Conservation (phyloP, 2,113 vertebrate species). For the Sinocyclocheilus anshuiensis region DNA sequence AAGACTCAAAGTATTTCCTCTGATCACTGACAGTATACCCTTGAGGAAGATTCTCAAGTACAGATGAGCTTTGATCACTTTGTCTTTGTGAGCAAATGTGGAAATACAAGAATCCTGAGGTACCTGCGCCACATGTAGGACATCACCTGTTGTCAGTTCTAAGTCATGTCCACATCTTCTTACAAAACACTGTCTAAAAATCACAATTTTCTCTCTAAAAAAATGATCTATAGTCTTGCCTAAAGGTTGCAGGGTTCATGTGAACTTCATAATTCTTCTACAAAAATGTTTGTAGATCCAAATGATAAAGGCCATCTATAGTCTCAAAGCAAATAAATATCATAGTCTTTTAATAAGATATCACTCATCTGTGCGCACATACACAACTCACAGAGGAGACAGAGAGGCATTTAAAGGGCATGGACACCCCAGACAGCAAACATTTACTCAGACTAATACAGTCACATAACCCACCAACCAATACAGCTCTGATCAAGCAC, state of each 20-base stretch:
- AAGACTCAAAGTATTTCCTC: background rate
- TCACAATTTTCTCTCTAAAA: background rate
- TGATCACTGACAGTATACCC: background rate
- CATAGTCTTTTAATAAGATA: background rate
- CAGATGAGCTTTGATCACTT: constrained; percentile 14
- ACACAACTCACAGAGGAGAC: background rate
- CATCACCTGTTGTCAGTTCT: constrained; percentile 18
- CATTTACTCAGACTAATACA: constrained; percentile 18
- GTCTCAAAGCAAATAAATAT: constrained; percentile 20
- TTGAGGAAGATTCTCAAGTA: background rate
- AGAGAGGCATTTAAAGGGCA: constrained; percentile 30
- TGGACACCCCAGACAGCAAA: constrained; percentile 4
- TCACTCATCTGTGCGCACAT: background rate
- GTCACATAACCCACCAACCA: background rate
- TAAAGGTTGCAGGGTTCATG: background rate
- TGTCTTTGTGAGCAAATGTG: background rate
- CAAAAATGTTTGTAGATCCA: background rate
- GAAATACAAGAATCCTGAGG: background rate
- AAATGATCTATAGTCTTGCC: background rate
- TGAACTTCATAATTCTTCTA: background rate
- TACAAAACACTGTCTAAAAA: background rate
- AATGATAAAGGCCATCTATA: constrained; percentile 13
- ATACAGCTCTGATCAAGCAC: constrained; percentile 1
- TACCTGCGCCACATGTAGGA: background rate
- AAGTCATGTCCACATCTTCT: background rate